A percentile compares a stretch with the other conserved stretches of the same genome.
These are phyloP conservation scores for Gobionotothen gibberifrons DNA, from an alignment of 2,797 vertebrate species.

Conservation along the genomic window DNA sequence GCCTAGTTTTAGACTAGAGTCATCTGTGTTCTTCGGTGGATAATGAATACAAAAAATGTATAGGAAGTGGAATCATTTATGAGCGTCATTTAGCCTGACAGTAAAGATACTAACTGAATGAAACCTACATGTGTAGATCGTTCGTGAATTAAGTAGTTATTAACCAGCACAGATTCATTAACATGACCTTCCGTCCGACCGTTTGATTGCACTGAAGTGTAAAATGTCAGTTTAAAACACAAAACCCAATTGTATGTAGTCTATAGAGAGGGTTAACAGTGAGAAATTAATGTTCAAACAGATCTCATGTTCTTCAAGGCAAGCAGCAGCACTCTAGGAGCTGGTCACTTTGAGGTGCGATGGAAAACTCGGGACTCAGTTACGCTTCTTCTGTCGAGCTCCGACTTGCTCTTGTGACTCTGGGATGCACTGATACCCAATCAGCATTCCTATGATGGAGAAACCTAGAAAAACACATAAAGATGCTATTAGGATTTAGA, in stretches of 20 bases:
- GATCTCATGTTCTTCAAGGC: slow-evolving; percentile 43
- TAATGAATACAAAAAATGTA: slow-evolving; percentile 19
- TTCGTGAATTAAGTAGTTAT: neutral
- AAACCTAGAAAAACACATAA: slow-evolving; percentile 84
- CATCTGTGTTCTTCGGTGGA: slow-evolving; percentile 25
- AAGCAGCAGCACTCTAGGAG: slow-evolving; percentile 21
- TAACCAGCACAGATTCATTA: slow-evolving; percentile 3
- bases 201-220: slow-evolving; percentile 1
- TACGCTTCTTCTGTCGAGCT: slow-evolving; percentile 91
- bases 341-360: slow-evolving; percentile 12
- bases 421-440: slow-evolving; percentile 90
- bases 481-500: neutral
- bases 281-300: slow-evolving; percentile 27
- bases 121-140: neutral
- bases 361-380: slow-evolving; percentile 76
- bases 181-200: neutral
- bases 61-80: neutral
- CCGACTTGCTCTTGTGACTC: slow-evolving; percentile 81
- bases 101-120: neutral
- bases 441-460: slow-evolving; percentile 93
- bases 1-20: slow-evolving; percentile 36
- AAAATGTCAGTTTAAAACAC: slow-evolving; percentile 30
- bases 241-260: neutral
- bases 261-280: slow-evolving; percentile 18
- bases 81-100: neutral